phyloP scores from a whole-genome alignment of 2,113 vertebrate genomes.

The Dasypus novemcinctus region DNA sequence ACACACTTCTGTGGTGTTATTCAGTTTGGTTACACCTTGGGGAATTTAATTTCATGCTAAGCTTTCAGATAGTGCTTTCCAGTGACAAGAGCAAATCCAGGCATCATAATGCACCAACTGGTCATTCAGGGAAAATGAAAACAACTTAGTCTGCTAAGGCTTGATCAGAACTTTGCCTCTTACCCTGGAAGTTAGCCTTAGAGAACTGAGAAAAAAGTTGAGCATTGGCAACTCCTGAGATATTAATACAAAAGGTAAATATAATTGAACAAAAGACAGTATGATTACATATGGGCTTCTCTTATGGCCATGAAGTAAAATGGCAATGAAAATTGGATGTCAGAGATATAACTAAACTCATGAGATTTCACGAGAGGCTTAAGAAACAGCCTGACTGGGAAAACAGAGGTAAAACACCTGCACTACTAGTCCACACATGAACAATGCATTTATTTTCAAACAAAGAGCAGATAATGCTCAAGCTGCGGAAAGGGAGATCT shows the following conservation, averaged over 20 bases:
- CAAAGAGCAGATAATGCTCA: constrained; percentile 72
- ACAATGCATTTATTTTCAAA: constrained; percentile 70
- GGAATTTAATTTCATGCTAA: constrained; percentile 71
- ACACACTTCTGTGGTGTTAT: constrained; percentile 60
- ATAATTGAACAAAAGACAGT: constrained; percentile 54
- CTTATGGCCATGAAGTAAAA: constrained; percentile 26
- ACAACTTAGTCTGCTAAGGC: background rate
- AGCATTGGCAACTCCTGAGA: background rate
- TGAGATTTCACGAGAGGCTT: constrained; percentile 58
- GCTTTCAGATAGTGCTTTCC: constrained; percentile 55
- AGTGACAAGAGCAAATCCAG: constrained; percentile 21
- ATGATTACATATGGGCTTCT: constrained; percentile 35
- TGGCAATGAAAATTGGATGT: constrained; percentile 23
- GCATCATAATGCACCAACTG: background rate
- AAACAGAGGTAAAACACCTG: constrained; percentile 64
- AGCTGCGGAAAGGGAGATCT: constrained; percentile 62
- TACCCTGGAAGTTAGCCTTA: constrained; percentile 19
- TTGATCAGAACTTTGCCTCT: constrained; percentile 40
- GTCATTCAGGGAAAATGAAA: constrained; percentile 43
- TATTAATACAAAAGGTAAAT: constrained; percentile 57
- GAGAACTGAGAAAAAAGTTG: background rate
- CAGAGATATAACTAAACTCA: constrained; percentile 55
- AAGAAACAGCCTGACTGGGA: constrained; percentile 49
- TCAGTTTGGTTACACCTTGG: constrained; percentile 55
- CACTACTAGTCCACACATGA: constrained; percentile 54